Evolutionary conservation across 2,888 invertebrate genomes (phyloP).

Genomic region (Ectemnius continuus): DNA sequence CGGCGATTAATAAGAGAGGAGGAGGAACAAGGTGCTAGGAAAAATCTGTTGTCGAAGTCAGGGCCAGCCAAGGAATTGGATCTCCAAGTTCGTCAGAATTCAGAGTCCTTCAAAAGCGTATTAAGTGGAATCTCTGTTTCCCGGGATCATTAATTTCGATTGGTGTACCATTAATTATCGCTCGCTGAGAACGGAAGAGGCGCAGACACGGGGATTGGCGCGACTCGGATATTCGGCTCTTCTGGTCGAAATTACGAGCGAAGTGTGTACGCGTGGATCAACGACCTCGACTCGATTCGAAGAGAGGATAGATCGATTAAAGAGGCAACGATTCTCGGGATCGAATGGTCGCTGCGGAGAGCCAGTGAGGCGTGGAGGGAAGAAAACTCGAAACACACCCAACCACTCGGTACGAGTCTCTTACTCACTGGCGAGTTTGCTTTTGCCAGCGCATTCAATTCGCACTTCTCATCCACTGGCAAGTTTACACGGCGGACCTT

Average conservation of each 20-base stretch:
- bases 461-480: neutral
- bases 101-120: neutral
- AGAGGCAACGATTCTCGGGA: conserved; percentile 47
- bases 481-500: neutral
- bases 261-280: conserved; percentile 38
- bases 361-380: conserved; percentile 65
- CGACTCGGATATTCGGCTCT: neutral
- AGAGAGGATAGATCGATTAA: conserved; percentile 45
- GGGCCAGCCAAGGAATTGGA: neutral
- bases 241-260: neutral
- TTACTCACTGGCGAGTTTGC: neutral
- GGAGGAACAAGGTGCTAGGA: neutral
- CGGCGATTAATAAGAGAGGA: conserved; percentile 21
- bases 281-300: conserved; percentile 46
- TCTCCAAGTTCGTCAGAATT: neutral
- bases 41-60: neutral
- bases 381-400: conserved; percentile 58
- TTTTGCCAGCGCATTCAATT: neutral
- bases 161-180: conserved; percentile 11
- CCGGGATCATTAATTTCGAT: neutral
- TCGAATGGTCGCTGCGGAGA: conserved; percentile 47
- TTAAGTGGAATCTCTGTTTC: neutral
- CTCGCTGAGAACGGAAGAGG: neutral
- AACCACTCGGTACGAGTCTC: conserved; percentile 29
- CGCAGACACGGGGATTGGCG: neutral